phyloP scores from a whole-genome alignment of 2,113 vertebrate species.

The Chunga burmeisteri region DNA sequence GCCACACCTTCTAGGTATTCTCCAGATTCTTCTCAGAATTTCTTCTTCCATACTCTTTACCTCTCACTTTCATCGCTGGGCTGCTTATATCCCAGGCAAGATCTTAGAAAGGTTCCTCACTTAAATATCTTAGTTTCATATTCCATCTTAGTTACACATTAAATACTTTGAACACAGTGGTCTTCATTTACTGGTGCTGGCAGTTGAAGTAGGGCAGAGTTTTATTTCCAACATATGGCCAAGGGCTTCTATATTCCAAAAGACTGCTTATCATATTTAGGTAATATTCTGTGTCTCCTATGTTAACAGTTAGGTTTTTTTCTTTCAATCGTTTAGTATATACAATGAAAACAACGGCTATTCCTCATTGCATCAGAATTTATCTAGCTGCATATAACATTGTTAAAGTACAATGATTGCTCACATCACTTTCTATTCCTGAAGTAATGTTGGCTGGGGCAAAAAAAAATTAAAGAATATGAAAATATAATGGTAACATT shows the following conservation, averaged over 20 bases:
- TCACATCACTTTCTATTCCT: neutral
- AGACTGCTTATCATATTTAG: neutral
- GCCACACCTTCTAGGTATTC: neutral
- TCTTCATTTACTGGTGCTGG: neutral
- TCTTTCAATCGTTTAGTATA: neutral
- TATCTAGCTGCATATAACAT: neutral
- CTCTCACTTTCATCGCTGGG: neutral
- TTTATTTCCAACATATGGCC: neutral
- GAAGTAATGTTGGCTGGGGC: neutral
- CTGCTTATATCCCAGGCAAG: neutral
- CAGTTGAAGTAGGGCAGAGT: neutral
- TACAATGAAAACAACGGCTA: neutral
- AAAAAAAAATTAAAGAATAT: neutral
- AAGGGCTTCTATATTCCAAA: neutral
- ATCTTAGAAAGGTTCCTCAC: neutral
- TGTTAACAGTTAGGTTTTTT: neutral
- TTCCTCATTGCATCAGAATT: neutral
- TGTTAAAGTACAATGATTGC: neutral
- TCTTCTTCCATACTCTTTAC: neutral
- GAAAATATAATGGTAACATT: neutral
- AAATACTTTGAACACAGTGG: neutral
- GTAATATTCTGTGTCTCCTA: neutral
- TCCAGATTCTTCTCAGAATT: neutral
- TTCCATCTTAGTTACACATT: neutral
- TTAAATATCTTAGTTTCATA: neutral